Conservation (phyloP, 2,888 invertebrate genomes). For the Eurytoma californica region DNA sequence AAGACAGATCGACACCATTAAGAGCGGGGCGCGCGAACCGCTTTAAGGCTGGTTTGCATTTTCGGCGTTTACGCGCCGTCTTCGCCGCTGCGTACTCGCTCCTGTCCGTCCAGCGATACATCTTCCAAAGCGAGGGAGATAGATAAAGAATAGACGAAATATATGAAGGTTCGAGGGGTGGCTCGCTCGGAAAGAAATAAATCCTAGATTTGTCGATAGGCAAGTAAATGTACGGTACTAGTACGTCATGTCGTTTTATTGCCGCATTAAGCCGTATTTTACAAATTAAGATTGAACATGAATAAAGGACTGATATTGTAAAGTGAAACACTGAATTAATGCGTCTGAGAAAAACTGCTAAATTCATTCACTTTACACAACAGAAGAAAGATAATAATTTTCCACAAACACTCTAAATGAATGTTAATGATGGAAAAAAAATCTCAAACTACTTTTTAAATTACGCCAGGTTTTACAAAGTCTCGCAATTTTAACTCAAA, state of each 20-base stretch:
- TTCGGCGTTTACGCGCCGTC: slow-evolving; percentile 19
- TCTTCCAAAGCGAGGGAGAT: background rate
- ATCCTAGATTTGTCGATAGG: slow-evolving; percentile 7
- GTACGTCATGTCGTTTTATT: slow-evolving; percentile 13
- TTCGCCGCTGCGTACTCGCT: slow-evolving; percentile 9
- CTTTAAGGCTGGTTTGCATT: slow-evolving; percentile 35
- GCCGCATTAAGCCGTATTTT: background rate
- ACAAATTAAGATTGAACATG: slow-evolving; percentile 33
- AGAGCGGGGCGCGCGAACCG: slow-evolving; percentile 59
- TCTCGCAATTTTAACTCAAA: background rate
- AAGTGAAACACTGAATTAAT: slow-evolving; percentile 9
- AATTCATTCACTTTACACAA: background rate
- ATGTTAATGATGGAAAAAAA: slow-evolving; percentile 6
- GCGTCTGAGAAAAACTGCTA: slow-evolving; percentile 30
- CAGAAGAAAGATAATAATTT: background rate
- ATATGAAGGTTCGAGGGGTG: slow-evolving; percentile 6
- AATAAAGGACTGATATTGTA: slow-evolving; percentile 9
- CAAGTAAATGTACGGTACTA: no score
- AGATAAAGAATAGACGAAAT: background rate
- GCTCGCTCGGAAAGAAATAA: slow-evolving; percentile 16
- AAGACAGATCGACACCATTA: slow-evolving; percentile 72
- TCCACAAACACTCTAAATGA: background rate
- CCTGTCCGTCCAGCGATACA: slow-evolving; percentile 23
- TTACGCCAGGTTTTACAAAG: no score
- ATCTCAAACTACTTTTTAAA: background rate